Conservation (phyloP, 2,797 vertebrate genomes). For the Todus mexicanus region DNA sequence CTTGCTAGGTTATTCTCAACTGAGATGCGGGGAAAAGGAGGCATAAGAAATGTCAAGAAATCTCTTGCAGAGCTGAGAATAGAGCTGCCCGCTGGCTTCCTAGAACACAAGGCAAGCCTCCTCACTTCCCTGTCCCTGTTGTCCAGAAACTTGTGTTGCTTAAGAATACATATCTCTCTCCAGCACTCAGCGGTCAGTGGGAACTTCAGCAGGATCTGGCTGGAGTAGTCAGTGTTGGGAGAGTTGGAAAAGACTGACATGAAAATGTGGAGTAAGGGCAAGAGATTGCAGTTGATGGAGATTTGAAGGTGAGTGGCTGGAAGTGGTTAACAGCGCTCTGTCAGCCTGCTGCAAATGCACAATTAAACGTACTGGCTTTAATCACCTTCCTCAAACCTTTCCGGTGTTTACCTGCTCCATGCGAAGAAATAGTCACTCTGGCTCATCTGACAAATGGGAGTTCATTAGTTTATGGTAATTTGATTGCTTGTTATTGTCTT, state of each 20-base stretch:
- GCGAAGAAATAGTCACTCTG: background rate
- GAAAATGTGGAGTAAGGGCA: background rate
- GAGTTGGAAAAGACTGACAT: background rate
- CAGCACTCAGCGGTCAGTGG: background rate
- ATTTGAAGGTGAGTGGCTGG: background rate
- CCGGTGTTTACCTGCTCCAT: background rate
- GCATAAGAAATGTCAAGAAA: background rate
- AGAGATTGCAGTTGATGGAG: background rate
- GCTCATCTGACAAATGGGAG: background rate
- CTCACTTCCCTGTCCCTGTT: background rate
- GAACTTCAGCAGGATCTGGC: background rate
- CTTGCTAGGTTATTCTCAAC: background rate
- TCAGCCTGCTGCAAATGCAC: background rate
- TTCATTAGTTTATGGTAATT: slow-evolving; percentile 42
- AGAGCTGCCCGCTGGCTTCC: background rate
- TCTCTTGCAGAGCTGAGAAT: background rate
- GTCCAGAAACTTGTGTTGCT: background rate
- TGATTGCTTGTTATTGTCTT: background rate
- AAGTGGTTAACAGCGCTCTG: background rate
- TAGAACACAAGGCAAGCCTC: background rate
- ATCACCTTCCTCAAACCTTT: background rate
- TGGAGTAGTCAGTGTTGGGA: background rate
- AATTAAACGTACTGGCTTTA: background rate
- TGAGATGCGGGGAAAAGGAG: background rate
- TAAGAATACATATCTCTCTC: background rate